These are phyloP conservation scores for Sialia sialis DNA, from an alignment of 2,113 vertebrate genomes.

Conservation along the genomic window DNA sequence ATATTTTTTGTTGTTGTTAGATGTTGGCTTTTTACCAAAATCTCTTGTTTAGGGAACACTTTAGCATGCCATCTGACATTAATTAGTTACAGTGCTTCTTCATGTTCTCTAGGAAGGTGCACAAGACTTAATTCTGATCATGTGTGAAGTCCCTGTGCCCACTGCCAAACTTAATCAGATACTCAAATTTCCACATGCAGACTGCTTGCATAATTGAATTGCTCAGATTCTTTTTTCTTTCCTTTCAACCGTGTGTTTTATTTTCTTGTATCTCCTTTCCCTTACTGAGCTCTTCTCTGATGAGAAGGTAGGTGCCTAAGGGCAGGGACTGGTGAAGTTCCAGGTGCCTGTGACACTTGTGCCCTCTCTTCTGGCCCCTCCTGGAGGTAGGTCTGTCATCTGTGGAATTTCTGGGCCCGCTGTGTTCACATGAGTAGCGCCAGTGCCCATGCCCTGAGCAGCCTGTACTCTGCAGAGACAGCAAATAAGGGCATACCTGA, in stretches of 20 bases:
- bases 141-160: not conserved
- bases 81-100: not conserved
- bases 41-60: not conserved
- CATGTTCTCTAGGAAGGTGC: not conserved
- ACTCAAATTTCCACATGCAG: not conserved
- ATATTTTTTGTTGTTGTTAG: not conserved
- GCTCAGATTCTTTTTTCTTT: not conserved
- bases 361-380: not conserved
- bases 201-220: not conserved
- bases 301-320: not conserved
- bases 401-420: not conserved
- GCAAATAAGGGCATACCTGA: rapidly evolving
- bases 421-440: not conserved
- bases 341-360: not conserved
- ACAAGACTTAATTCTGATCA: not conserved
- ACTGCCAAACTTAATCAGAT: not conserved
- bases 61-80: not conserved
- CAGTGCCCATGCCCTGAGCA: not conserved
- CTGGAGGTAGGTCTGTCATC: not conserved
- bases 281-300: not conserved
- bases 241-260: rapidly evolving
- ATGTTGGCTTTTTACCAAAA: not conserved
- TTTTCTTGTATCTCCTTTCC: not conserved
- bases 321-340: not conserved
- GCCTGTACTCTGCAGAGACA: not conserved